Percentiles rank a stretch among this genome's conserved stretches.
These are phyloP conservation scores for Elephantulus edwardii DNA, from an alignment of 2,113 vertebrate genomes.

Conservation along the genomic window DNA sequence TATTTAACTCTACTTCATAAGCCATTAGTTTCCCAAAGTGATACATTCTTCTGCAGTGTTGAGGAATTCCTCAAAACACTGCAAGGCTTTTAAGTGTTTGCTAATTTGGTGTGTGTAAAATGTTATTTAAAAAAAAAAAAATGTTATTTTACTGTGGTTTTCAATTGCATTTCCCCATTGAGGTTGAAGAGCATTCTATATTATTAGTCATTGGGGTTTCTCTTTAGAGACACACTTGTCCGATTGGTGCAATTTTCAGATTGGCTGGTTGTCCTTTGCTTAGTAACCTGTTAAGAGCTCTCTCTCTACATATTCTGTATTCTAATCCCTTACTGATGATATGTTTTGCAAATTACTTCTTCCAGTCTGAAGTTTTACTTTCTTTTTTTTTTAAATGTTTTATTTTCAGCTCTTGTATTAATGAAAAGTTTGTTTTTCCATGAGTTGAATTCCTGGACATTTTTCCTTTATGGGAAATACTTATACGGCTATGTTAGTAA, in stretches of 20 bases:
- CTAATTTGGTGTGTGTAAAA: not conserved
- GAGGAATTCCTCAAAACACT: not conserved
- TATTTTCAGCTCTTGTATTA: too few species aligned
- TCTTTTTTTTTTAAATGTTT: not conserved
- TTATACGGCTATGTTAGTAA: not conserved
- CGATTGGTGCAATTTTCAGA: constrained; percentile 14
- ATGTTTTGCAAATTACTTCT: not conserved
- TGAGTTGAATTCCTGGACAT: not conserved
- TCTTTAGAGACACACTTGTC: not conserved
- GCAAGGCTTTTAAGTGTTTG: not conserved
- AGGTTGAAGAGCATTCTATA: not conserved
- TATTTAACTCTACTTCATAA: not conserved
- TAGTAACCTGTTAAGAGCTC: not conserved
- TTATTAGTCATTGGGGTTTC: constrained; percentile 14
- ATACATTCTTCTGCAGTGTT: not conserved
- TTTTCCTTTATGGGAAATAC: not conserved
- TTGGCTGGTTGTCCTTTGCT: not conserved
- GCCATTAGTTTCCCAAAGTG: not conserved
- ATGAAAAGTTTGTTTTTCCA: too few species aligned
- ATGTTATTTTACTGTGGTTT: not conserved
- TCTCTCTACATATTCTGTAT: not conserved
- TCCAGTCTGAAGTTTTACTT: not conserved
- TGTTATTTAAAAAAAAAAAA: constrained; percentile 34
- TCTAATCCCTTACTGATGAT: not conserved
- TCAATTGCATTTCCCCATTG: not conserved